Evolutionary conservation across 1,140 invertebrate species (phyloP).

Genomic region (Philotrypesis tridentata): DNA sequence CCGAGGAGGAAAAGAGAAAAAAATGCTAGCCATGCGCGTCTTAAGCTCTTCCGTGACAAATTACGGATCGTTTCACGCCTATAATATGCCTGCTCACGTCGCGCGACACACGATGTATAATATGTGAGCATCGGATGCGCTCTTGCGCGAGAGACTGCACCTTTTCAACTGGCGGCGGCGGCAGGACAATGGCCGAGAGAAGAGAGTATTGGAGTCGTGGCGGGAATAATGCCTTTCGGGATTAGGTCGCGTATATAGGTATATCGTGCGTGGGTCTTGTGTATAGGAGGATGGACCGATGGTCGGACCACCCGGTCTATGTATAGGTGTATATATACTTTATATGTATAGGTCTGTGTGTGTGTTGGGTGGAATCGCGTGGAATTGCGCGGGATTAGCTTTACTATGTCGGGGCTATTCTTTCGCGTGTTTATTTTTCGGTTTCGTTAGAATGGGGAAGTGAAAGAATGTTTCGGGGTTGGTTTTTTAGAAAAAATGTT

Average conservation of each 20-base stretch:
- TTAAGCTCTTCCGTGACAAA: conserved; percentile 60
- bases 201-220: conserved; percentile 59
- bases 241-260: conserved; percentile 59
- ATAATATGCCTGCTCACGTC: conserved; percentile 47
- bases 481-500: too few relatives aligned
- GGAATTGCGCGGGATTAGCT: conserved; percentile 51
- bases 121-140: conserved; percentile 23
- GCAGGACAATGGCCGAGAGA: conserved; percentile 33
- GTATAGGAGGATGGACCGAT: neutral
- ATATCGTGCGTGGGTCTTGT: too few relatives aligned
- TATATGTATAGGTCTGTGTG: too few relatives aligned
- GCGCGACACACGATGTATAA: neutral
- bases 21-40: neutral
- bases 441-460: too few relatives aligned
- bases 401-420: neutral
- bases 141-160: conserved; percentile 20
- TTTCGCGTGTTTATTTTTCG: neutral
- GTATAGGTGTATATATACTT: too few relatives aligned
- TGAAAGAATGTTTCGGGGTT: too few relatives aligned
- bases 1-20: neutral
- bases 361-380: conserved; percentile 53
- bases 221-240: conserved; percentile 64
- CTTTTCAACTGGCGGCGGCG: conserved; percentile 4
- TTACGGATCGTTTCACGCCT: conserved; percentile 60
- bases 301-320: conserved; percentile 61